Evolutionary conservation across 2,888 invertebrate genomes (phyloP).

Genomic region (Phengaris alcon): DNA sequence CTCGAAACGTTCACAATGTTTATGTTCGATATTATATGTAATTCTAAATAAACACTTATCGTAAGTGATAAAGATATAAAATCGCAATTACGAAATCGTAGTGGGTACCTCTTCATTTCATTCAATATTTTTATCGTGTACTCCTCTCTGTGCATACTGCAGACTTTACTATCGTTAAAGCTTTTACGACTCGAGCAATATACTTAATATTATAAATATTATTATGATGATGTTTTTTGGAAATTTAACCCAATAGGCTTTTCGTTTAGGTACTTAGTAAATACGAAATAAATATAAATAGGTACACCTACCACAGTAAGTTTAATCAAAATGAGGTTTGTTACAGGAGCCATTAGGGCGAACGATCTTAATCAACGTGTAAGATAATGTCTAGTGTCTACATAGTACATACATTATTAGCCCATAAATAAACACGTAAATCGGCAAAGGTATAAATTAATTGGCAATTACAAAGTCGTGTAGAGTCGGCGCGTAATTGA

Average conservation of each 20-base stretch:
- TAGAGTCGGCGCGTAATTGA: conserved; percentile 14
- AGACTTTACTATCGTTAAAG: background rate
- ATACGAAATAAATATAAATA: too few relatives aligned
- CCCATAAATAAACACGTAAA: conserved; percentile 3
- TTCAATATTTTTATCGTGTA: background rate
- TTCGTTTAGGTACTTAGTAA: too few relatives aligned
- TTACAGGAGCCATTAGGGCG: too few relatives aligned
- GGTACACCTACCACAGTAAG: too few relatives aligned
- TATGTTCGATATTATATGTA: conserved; percentile 10
- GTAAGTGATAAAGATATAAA: too few relatives aligned
- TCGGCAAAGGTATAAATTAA: conserved; percentile 19
- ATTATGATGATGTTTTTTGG: too few relatives aligned
- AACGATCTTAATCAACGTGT: background rate
- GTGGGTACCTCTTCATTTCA: background rate
- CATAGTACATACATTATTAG: background rate
- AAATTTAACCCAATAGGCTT: too few relatives aligned
- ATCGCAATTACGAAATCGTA: too few relatives aligned
- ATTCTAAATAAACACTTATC: too few relatives aligned
- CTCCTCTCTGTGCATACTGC: background rate
- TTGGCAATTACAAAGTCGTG: conserved; percentile 3
- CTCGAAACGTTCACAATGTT: conserved; percentile 3
- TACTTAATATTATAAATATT: too few relatives aligned
- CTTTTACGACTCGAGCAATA: background rate
- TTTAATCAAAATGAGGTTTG: too few relatives aligned
- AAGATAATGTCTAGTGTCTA: background rate